Percentiles rank a stretch among this genome's conserved stretches.
Conservation (phyloP, 2,113 vertebrate genomes). For the Apodemus sylvaticus region DNA sequence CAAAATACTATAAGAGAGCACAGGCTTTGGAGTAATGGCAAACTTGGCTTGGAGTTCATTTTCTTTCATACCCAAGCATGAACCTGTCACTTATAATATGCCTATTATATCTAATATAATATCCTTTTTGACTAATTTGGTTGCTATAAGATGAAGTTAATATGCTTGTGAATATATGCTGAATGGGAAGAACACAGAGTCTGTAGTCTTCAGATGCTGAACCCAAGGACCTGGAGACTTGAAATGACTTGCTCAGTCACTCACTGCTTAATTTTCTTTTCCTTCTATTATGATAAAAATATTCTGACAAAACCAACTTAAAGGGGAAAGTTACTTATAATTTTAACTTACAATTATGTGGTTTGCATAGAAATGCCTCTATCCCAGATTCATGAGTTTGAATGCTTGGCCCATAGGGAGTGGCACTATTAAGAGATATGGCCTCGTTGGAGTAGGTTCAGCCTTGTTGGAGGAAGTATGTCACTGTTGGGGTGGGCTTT, state of each 20-base stretch:
- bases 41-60: background rate
- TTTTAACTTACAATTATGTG: background rate
- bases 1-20: background rate
- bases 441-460: background rate
- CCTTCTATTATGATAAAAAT: background rate
- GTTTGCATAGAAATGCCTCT: background rate
- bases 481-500: background rate
- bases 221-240: background rate
- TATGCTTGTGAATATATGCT: background rate
- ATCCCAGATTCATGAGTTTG: background rate
- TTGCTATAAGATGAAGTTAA: background rate
- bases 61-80: background rate
- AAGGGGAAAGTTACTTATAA: too few relatives aligned
- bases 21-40: background rate
- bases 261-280: background rate
- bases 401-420: background rate
- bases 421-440: background rate
- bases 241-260: background rate
- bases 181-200: background rate
- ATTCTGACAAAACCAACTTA: background rate
- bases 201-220: background rate
- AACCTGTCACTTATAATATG: conserved; percentile 11
- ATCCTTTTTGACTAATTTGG: background rate
- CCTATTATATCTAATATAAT: background rate
- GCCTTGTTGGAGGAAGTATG: background rate